A percentile compares a stretch with the other conserved stretches of the same genome.
Evolutionary conservation across 2,888 invertebrate genomes (phyloP).

Genomic region (Callinectes sapidus): DNA sequence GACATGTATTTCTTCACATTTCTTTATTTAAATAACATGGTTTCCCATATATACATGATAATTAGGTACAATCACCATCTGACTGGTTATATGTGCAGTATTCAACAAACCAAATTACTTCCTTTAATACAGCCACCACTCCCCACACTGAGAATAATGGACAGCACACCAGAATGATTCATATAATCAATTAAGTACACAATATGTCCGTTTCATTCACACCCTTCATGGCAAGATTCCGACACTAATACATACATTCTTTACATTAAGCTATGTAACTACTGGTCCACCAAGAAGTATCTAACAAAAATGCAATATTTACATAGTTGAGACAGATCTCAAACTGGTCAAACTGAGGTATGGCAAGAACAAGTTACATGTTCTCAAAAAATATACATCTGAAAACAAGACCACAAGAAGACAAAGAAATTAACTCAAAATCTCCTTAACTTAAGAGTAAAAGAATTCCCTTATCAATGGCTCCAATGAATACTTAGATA

Average conservation of each 20-base stretch:
- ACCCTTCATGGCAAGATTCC: not conserved
- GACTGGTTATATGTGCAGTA: not conserved
- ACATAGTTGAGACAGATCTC: not conserved
- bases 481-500: not conserved
- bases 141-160: not conserved
- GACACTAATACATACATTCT: not conserved
- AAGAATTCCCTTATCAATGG: not conserved
- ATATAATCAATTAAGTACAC: not conserved
- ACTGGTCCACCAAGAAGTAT: conserved; percentile 30
- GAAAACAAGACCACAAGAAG: not conserved
- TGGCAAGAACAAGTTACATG: not conserved
- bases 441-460: not conserved
- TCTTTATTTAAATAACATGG: conserved; percentile 21
- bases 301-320: not conserved
- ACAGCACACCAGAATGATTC: not conserved
- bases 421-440: not conserved
- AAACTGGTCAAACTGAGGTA: not conserved
- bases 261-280: not conserved
- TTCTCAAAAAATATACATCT: conserved; percentile 20
- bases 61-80: conserved; percentile 17
- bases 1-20: not conserved
- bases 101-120: not conserved
- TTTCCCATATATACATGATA: conserved; percentile 25
- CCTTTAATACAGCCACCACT: not conserved
- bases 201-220: not conserved